Evolutionary conservation across 1,140 invertebrate species (phyloP).

Genomic region (Manduca sexta): DNA sequence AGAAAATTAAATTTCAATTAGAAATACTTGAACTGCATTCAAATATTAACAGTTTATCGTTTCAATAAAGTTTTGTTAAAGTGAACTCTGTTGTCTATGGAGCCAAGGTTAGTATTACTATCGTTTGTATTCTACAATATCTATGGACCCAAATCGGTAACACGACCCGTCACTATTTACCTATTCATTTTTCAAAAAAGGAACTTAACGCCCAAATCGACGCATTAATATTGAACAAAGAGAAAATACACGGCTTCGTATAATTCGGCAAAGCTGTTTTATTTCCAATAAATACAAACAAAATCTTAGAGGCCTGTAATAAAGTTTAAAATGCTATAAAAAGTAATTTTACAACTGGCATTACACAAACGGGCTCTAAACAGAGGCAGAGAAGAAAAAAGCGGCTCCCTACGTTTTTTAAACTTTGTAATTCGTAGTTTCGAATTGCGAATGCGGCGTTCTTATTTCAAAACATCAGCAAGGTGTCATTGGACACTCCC

Average conservation of each 20-base stretch:
- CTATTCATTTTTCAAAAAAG: constrained; percentile 72
- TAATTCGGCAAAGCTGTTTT: constrained; percentile 42
- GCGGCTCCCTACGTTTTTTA: constrained; percentile 62
- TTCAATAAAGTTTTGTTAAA: background rate
- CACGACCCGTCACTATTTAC: constrained; percentile 63
- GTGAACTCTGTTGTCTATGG: background rate
- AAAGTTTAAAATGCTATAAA: constrained; percentile 6
- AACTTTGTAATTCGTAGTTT: constrained; percentile 71
- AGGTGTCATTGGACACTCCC: constrained; percentile 70
- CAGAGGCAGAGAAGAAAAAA: constrained; percentile 45
- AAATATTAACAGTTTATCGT: background rate
- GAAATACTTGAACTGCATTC: background rate
- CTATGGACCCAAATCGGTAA: constrained; percentile 37
- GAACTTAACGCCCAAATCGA: constrained; percentile 70
- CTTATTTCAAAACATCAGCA: constrained; percentile 70
- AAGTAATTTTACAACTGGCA: background rate
- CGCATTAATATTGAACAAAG: constrained; percentile 63
- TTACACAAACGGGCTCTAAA: constrained; percentile 9
- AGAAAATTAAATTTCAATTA: constrained; percentile 2
- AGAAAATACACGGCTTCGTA: constrained; percentile 71
- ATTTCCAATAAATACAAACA: constrained; percentile 1
- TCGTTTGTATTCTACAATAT: background rate
- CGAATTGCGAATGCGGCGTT: constrained; percentile 67
- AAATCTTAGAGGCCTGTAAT: background rate
- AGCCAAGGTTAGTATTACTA: constrained; percentile 6